phyloP scores from a whole-genome alignment of 1,140 invertebrate species.

The Arion vulgaris region DNA sequence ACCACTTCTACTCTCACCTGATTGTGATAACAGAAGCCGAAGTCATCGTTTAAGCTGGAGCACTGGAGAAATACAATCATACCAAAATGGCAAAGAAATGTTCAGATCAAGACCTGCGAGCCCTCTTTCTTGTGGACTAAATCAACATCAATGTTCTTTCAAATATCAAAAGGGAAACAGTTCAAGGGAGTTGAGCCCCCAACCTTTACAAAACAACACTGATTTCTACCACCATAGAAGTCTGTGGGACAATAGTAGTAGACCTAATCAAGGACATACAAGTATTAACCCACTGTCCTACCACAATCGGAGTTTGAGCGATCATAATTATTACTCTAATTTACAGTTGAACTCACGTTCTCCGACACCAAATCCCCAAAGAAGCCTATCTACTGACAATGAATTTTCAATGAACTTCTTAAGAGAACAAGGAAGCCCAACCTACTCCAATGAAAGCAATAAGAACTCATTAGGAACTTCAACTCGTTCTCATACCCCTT shows the following conservation, averaged over 20 bases:
- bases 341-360: not conserved
- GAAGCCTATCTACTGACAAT: constrained; percentile 29
- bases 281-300: not conserved
- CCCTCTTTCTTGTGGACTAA: not conserved
- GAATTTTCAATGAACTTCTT: not conserved
- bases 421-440: not conserved
- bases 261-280: not conserved
- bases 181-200: not conserved
- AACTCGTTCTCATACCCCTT: not conserved
- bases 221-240: not conserved
- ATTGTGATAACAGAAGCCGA: constrained; percentile 6
- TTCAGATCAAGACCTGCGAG: not conserved
- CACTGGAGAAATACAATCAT: not conserved
- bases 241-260: not conserved
- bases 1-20: constrained; percentile 9
- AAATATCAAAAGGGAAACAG: not conserved
- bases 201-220: not conserved
- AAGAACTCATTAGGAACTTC: constrained; percentile 24
- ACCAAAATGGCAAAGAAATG: not conserved
- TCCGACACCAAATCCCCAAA: not conserved
- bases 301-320: not conserved
- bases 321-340: not conserved
- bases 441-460: constrained; percentile 26
- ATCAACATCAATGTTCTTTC: constrained; percentile 15
- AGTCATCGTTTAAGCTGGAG: not conserved